Conservation (phyloP, 2,113 vertebrate species). For the Helogale parvula region DNA sequence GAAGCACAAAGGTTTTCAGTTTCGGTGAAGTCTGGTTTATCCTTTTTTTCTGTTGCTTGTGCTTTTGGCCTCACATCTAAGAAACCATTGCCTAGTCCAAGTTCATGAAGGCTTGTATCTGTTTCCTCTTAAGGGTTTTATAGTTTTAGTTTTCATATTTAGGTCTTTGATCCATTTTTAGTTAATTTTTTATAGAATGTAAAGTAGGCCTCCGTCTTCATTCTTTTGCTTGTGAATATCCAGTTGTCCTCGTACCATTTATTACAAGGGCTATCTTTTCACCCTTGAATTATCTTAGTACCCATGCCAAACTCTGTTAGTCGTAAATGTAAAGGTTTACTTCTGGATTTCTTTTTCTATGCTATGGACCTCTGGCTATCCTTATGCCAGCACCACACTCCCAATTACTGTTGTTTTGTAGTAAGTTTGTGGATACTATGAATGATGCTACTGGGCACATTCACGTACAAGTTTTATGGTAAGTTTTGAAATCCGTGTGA, state of each 20-base stretch:
- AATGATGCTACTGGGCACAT: neutral
- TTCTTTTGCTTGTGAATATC: neutral
- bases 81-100: neutral
- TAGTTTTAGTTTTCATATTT: neutral
- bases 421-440: neutral
- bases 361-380: neutral
- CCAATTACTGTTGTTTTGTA: neutral
- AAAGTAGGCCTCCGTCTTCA: neutral
- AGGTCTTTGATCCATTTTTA: neutral
- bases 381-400: neutral
- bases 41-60: neutral
- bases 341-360: neutral
- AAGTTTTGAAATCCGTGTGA: conserved; percentile 6
- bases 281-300: neutral
- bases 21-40: neutral
- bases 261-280: neutral
- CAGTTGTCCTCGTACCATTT: neutral
- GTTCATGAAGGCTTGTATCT: neutral
- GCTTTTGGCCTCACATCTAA: neutral
- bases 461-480: neutral
- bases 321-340: neutral
- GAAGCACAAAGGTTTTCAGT: neutral
- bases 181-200: neutral
- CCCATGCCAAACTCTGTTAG: neutral
- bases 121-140: neutral